phyloP scores from a whole-genome alignment of 2,888 invertebrate genomes.

The Drosophila meridiana region DNA sequence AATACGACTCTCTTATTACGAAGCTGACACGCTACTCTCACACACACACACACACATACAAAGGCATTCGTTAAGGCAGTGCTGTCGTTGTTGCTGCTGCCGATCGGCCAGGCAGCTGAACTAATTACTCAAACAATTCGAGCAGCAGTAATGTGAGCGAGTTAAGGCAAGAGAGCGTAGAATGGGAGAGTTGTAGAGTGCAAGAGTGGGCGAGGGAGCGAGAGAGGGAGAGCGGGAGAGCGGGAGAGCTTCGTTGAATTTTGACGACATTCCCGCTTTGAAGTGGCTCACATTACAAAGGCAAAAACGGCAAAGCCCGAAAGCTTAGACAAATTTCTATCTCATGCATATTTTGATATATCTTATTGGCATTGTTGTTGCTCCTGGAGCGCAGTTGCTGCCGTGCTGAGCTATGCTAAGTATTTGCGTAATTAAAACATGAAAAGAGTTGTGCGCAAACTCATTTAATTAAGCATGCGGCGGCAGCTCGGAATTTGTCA shows the following conservation, averaged over 20 bases:
- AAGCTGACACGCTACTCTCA: background rate
- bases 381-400: slow-evolving; percentile 17
- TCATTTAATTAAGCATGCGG: slow-evolving; percentile 77
- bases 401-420: slow-evolving; percentile 65
- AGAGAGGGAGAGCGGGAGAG: background rate
- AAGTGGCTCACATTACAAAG: slow-evolving; percentile 75
- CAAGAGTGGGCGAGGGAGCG: background rate
- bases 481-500: slow-evolving; percentile 74
- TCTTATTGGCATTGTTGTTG: slow-evolving; percentile 21
- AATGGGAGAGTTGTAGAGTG: background rate
- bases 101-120: slow-evolving; percentile 41
- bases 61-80: background rate
- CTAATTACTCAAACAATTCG: slow-evolving; percentile 58
- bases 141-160: slow-evolving; percentile 36
- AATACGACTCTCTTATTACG: slow-evolving; percentile 1
- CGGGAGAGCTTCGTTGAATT: slow-evolving; percentile 37
- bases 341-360: slow-evolving; percentile 67
- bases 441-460: slow-evolving; percentile 78
- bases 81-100: slow-evolving; percentile 1
- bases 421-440: slow-evolving; percentile 81
- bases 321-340: slow-evolving; percentile 69
- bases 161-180: background rate
- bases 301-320: slow-evolving; percentile 23
- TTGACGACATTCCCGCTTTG: slow-evolving; percentile 71
- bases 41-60: slow-evolving; percentile 1